A percentile compares a stretch with the other conserved stretches of the same genome.
Evolutionary conservation across 2,797 vertebrate species (phyloP).

Genomic region (Malurus leucopterus): DNA sequence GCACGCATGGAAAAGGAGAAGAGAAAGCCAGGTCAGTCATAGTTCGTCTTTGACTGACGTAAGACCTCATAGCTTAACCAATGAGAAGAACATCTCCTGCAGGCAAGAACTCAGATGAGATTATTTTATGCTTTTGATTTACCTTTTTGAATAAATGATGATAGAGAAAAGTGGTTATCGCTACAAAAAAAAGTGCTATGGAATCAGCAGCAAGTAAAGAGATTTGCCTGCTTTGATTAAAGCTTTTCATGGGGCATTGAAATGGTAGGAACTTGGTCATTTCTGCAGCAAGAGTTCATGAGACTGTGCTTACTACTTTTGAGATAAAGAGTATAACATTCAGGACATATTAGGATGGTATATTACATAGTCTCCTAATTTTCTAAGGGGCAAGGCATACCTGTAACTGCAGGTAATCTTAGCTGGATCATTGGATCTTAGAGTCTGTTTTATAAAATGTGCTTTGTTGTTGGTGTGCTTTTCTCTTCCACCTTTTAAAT

Average conservation of each 20-base stretch:
- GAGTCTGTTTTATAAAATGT: background rate
- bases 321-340: conserved; percentile 1
- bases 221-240: conserved; percentile 25
- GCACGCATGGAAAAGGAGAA: background rate
- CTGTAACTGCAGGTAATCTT: background rate
- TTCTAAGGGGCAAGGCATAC: background rate
- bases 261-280: background rate
- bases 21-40: background rate
- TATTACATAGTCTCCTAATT: background rate
- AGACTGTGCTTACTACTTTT: background rate
- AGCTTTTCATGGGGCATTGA: background rate
- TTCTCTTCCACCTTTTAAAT: background rate
- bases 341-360: background rate
- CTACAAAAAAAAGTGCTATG: conserved; percentile 3
- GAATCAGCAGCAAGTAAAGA: conserved; percentile 46
- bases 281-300: background rate
- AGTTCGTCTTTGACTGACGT: background rate
- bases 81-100: background rate
- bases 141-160: conserved; percentile 58
- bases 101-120: conserved; percentile 31
- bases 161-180: conserved; percentile 28
- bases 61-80: conserved; percentile 14
- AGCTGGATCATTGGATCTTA: background rate
- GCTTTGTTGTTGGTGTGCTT: background rate
- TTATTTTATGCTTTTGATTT: conserved; percentile 48